A percentile compares a stretch with the other conserved stretches of the same genome.
Evolutionary conservation across 2,113 vertebrate species (phyloP).

Genomic region (Otus sunia): DNA sequence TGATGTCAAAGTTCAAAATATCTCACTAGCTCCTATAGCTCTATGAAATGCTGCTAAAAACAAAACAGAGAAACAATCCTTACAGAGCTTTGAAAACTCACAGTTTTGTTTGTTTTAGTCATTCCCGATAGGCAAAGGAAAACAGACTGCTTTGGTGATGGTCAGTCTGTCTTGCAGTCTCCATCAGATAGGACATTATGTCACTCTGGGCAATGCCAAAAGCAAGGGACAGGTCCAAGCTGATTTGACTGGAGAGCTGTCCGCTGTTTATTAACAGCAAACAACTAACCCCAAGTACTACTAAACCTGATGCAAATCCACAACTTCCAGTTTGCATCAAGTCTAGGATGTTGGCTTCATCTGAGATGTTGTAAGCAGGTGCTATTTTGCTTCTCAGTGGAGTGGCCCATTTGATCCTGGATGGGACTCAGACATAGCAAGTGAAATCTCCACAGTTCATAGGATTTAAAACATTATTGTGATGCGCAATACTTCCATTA

Average conservation of each 20-base stretch:
- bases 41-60: background rate
- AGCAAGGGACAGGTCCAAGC: background rate
- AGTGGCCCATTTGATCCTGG: background rate
- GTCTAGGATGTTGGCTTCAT: background rate
- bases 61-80: background rate
- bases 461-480: background rate
- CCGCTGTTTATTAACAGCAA: background rate
- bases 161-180: background rate
- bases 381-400: background rate
- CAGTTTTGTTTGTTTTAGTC: background rate
- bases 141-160: background rate
- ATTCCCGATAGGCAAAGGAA: background rate
- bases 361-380: background rate
- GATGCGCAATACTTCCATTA: background rate
- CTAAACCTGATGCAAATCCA: background rate
- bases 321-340: background rate
- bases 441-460: background rate
- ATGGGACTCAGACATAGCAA: background rate
- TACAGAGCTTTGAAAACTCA: background rate
- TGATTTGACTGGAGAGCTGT: background rate
- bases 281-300: background rate
- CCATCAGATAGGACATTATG: background rate
- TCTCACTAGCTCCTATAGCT: background rate
- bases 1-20: background rate
- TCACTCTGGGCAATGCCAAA: background rate